phyloP scores from a whole-genome alignment of 2,113 vertebrate species.

The Scomber colias region DNA sequence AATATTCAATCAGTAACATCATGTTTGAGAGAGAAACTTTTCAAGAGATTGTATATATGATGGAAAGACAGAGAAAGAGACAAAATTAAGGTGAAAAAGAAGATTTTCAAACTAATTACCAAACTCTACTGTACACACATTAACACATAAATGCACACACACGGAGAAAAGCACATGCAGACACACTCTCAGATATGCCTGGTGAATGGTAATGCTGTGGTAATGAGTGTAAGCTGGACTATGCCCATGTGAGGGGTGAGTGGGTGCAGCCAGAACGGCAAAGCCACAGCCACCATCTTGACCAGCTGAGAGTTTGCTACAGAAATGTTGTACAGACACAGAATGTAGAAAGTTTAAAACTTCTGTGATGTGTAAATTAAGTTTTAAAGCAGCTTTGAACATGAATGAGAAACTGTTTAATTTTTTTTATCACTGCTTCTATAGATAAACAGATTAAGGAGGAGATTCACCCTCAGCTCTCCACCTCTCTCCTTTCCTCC shows the following conservation, averaged over 20 bases:
- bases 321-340: background rate
- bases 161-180: background rate
- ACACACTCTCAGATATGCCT: background rate
- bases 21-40: too few relatives aligned
- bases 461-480: background rate
- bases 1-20: too few relatives aligned
- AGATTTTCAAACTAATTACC: conserved; percentile 17
- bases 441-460: conserved; percentile 8
- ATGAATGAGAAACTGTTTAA: background rate
- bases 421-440: background rate
- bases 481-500: conserved; percentile 1
- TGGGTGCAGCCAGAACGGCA: conserved; percentile 59
- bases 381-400: background rate
- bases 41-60: background rate
- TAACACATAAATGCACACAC: conserved; percentile 3
- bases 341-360: too few relatives aligned
- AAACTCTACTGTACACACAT: conserved; percentile 4
- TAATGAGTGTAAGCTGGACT: conserved; percentile 73
- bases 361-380: too few relatives aligned
- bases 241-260: conserved; percentile 68
- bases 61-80: background rate
- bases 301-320: background rate
- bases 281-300: conserved; percentile 12
- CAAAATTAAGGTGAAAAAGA: background rate
- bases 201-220: conserved; percentile 62